These are phyloP conservation scores for Nymphalis urticae DNA, from an alignment of 2,888 invertebrate genomes.

Conservation along the genomic window DNA sequence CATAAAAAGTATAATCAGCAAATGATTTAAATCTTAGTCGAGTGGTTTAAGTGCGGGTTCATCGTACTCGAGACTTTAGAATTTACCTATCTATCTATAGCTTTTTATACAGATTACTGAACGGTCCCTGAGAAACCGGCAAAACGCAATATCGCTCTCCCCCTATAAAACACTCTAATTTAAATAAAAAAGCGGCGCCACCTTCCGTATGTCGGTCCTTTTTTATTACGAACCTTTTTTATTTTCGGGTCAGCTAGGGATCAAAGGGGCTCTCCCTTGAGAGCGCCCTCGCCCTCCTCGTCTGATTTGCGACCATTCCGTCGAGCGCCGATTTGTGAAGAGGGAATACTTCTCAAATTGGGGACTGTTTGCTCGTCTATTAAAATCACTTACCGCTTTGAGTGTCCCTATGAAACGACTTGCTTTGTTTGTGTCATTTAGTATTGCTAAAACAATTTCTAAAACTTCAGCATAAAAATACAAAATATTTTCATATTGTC, in stretches of 20 bases:
- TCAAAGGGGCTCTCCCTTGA: constrained; percentile 79
- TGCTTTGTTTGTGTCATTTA: constrained; percentile 53
- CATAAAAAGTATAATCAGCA: not conserved
- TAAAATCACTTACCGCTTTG: constrained; percentile 75
- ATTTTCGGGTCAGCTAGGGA: constrained; percentile 81
- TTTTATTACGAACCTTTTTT: constrained; percentile 82
- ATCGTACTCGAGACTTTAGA: constrained; percentile 30
- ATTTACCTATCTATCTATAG: constrained; percentile 24
- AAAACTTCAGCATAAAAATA: constrained; percentile 53
- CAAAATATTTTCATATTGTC: not conserved
- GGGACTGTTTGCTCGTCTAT: constrained; percentile 75
- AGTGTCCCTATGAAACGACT: constrained; percentile 55
- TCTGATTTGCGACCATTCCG: constrained; percentile 77
- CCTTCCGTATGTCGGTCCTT: constrained; percentile 81
- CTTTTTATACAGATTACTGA: constrained; percentile 62
- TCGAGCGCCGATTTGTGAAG: constrained; percentile 78
- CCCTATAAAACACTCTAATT: constrained; percentile 82
- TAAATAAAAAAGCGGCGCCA: constrained; percentile 82
- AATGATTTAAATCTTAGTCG: not conserved
- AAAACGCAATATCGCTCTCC: constrained; percentile 80
- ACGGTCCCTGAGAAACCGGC: constrained; percentile 73
- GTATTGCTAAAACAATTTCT: constrained; percentile 36
- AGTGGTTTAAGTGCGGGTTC: constrained; percentile 23
- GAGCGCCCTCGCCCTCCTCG: constrained; percentile 63
- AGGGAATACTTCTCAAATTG: constrained; percentile 77